These are phyloP conservation scores for Myiagra hebetior DNA, from an alignment of 2,113 vertebrate species.

Conservation along the genomic window DNA sequence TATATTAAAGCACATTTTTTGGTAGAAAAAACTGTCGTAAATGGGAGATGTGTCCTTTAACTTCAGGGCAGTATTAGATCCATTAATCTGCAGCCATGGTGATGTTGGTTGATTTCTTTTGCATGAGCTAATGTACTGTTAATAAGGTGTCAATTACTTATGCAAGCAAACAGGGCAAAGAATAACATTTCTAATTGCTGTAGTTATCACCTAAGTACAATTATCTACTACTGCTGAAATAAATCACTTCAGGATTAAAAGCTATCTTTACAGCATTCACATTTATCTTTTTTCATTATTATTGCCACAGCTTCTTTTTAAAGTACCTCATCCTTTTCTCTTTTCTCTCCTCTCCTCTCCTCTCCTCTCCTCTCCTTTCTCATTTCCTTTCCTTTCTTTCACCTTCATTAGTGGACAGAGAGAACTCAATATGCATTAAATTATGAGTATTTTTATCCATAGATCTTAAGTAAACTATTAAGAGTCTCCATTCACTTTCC, in stretches of 20 bases:
- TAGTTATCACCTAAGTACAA: conserved; percentile 9
- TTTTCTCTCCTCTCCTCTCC: too few relatives aligned
- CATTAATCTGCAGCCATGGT: background rate
- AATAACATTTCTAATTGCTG: background rate
- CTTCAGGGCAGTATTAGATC: background rate
- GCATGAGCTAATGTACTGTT: conserved; percentile 1
- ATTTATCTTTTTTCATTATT: background rate
- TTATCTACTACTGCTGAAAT: conserved; percentile 4
- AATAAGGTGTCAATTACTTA: conserved; percentile 32
- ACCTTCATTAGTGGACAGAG: background rate
- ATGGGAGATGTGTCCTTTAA: background rate
- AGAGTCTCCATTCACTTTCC: background rate
- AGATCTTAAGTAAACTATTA: background rate
- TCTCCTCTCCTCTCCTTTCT: background rate
- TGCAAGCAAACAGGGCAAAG: conserved; percentile 21
- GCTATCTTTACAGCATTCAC: background rate
- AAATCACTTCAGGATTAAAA: background rate
- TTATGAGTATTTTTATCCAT: background rate
- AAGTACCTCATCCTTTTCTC: background rate
- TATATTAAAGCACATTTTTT: background rate
- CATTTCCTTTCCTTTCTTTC: background rate
- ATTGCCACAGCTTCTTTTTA: background rate
- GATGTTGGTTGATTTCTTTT: background rate
- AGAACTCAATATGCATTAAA: background rate
- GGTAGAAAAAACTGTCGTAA: background rate